Percentiles rank a stretch among this genome's conserved stretches.
These are phyloP conservation scores for Netelia fuscicornis DNA, from an alignment of 2,888 invertebrate species.

Conservation along the genomic window DNA sequence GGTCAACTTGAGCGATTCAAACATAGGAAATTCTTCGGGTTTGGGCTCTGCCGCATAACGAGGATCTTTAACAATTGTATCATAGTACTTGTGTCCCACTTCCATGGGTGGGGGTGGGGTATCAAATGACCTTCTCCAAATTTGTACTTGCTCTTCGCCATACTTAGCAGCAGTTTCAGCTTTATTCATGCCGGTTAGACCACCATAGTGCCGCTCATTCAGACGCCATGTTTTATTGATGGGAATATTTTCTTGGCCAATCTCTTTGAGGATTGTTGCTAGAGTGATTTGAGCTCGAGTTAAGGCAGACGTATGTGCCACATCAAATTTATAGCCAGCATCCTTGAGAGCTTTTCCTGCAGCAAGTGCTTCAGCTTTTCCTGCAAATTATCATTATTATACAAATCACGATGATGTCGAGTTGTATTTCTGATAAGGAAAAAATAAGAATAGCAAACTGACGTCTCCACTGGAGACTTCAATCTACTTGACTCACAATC, in stretches of 20 bases:
- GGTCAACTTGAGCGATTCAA: conserved; percentile 93
- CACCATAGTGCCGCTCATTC: conserved; percentile 95
- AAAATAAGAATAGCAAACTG: too few species aligned
- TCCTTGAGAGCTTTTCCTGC: conserved; percentile 91
- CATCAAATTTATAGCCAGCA: conserved; percentile 90
- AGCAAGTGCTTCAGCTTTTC: conserved; percentile 88
- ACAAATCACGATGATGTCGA: neutral
- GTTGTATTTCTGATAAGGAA: neutral
- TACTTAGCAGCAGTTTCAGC: conserved; percentile 94
- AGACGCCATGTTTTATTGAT: conserved; percentile 92
- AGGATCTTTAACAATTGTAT: conserved; percentile 91
- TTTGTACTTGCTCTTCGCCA: conserved; percentile 94
- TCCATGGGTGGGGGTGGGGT: conserved; percentile 94
- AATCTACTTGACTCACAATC: too few species aligned
- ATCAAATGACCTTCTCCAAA: conserved; percentile 94
- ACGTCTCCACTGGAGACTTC: too few species aligned
- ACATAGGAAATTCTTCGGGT: conserved; percentile 91
- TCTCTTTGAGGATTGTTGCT: conserved; percentile 88
- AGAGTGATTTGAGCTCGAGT: conserved; percentile 92
- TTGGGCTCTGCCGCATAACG: conserved; percentile 91
- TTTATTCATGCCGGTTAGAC: conserved; percentile 94
- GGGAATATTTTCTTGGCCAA: conserved; percentile 89
- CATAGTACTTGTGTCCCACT: conserved; percentile 90
- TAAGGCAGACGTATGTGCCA: conserved; percentile 93
- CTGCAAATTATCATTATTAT: conserved; percentile 80